phyloP scores from a whole-genome alignment of 1,140 invertebrate genomes.

The Drosophila ironensis region DNA sequence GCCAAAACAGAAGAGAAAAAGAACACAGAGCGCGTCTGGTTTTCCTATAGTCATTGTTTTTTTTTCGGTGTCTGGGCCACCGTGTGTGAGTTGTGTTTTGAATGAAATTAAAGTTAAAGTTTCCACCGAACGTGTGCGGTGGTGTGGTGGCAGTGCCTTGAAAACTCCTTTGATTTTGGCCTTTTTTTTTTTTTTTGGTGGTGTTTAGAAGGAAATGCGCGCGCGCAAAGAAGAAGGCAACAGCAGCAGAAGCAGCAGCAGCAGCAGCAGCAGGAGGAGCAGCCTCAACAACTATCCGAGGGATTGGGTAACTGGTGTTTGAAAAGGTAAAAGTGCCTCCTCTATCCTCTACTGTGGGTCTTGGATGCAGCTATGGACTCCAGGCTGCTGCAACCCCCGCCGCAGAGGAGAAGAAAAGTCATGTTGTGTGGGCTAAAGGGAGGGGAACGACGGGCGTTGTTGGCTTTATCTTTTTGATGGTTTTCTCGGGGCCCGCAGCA shows the following conservation, averaged over 20 bases:
- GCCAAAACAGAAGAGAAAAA: too few relatives aligned
- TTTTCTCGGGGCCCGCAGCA: conserved; percentile 10
- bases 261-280: too few relatives aligned
- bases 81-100: conserved; percentile 51
- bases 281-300: neutral
- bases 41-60: conserved; percentile 10
- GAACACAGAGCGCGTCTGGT: neutral
- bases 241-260: too few relatives aligned
- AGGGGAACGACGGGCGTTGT: too few relatives aligned
- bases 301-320: conserved; percentile 9
- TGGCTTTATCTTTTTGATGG: conserved; percentile 35
- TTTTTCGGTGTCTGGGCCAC: conserved; percentile 39
- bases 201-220: conserved; percentile 65
- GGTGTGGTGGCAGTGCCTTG: too few relatives aligned
- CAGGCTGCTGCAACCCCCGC: too few relatives aligned
- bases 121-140: too few relatives aligned
- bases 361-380: too few relatives aligned
- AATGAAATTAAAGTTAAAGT: conserved; percentile 1
- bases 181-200: conserved; percentile 38
- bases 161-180: conserved; percentile 20
- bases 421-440: too few relatives aligned
- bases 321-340: conserved; percentile 44
- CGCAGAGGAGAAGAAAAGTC: too few relatives aligned
- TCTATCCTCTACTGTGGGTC: too few relatives aligned
- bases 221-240: conserved; percentile 54